Evolutionary conservation across 2,797 vertebrate species (phyloP).

Genomic region (Sebastes diaconus): DNA sequence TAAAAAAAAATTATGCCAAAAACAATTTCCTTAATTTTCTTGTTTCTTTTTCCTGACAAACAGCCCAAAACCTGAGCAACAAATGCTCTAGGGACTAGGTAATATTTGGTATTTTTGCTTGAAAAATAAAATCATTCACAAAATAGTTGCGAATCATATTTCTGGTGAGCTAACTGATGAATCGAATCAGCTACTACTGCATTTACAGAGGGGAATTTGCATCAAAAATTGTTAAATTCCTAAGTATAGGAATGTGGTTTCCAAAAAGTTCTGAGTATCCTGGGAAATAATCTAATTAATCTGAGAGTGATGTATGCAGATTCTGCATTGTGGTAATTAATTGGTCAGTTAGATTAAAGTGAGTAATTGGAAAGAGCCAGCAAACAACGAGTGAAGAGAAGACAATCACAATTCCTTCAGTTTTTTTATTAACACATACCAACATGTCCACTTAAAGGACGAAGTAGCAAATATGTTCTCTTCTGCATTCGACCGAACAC

Average conservation of each 20-base stretch:
- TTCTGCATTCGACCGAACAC: slow-evolving; percentile 85
- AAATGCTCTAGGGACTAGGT: not conserved
- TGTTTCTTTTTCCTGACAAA: not conserved
- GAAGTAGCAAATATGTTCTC: slow-evolving; percentile 93
- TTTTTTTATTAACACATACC: slow-evolving; percentile 92
- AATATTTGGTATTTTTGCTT: not conserved
- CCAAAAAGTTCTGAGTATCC: not conserved
- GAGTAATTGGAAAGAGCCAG: not conserved
- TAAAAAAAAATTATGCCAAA: not conserved
- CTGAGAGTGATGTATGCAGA: not conserved
- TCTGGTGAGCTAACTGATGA: not conserved
- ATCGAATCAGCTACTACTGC: not conserved
- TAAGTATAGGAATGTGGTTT: not conserved
- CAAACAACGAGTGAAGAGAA: not conserved
- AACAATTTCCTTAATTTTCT: not conserved
- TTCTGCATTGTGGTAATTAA: not conserved
- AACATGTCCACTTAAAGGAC: slow-evolving; percentile 92
- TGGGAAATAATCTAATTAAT: not conserved
- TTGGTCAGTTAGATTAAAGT: not conserved
- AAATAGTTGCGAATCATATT: not conserved
- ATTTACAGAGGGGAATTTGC: not conserved
- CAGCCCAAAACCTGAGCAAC: not conserved
- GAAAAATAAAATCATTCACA: not conserved
- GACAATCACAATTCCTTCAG: slow-evolving; percentile 78
- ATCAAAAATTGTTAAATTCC: not conserved